These are phyloP conservation scores for Netelia inedita DNA, from an alignment of 2,888 invertebrate species.

Conservation along the genomic window DNA sequence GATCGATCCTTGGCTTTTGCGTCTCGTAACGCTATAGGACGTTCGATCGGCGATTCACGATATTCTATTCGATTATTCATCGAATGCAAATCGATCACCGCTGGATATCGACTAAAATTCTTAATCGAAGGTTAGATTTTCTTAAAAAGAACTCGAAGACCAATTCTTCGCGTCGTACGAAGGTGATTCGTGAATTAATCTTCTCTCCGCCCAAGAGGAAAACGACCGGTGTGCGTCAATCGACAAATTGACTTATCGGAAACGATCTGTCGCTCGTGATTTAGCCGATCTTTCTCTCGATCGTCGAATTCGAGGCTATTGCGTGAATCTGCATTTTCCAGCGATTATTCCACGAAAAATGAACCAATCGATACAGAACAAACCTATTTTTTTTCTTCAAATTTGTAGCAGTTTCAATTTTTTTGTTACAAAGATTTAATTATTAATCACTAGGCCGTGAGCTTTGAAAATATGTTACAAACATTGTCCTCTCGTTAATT, in stretches of 20 bases:
- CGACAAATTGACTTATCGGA: neutral
- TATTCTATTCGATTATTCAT: neutral
- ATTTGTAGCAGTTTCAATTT: too few species aligned
- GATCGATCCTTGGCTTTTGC: constrained; percentile 36
- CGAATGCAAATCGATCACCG: neutral
- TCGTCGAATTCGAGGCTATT: neutral
- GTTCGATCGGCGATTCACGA: neutral
- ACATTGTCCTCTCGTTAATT: neutral
- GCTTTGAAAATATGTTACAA: neutral
- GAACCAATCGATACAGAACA: too few species aligned
- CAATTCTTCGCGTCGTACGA: too few species aligned
- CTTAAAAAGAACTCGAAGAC: too few species aligned
- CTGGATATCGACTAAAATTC: neutral
- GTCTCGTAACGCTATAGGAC: neutral
- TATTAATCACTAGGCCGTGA: too few species aligned
- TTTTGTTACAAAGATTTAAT: too few species aligned
- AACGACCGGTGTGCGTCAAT: neutral
- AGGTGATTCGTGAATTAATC: neutral
- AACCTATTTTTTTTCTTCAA: too few species aligned
- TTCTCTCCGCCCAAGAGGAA: neutral
- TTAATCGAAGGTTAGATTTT: too few species aligned
- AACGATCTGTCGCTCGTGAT: neutral
- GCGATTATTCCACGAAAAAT: too few species aligned
- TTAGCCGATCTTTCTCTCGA: neutral
- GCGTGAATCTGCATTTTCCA: neutral